Evolutionary conservation across 1,140 invertebrate genomes (phyloP), one percentile per base, ranked within the genome.

Genomic region (Drosophila rhopaloa): DNA sequence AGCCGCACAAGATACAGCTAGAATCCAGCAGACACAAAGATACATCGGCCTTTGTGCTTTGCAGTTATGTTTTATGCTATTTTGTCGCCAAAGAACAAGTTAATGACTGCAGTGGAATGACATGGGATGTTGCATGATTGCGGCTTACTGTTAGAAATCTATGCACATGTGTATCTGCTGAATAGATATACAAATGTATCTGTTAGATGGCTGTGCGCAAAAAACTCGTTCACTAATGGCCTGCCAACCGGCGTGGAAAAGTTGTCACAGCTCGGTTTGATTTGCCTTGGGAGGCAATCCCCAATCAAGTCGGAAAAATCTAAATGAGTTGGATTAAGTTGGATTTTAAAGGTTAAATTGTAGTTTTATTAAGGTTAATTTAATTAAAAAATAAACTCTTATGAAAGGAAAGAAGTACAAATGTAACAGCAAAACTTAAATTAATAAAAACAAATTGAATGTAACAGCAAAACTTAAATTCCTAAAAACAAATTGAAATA

Each of bases 201-300:
- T 54, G 53, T 29, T 32, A 11, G 9, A 19, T 16, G 13, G 27
- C 24, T 44, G 58, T 9, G 50, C 50, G 32, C 32, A 53, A 40
- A 40, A 76, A 81, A 81, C 78, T 76, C 53, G 71, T 81, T 81
- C 44, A 44, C 78, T 81, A 81, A 81, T 80, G 78, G 67, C 59
- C 65, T 71, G 78, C 75, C 78, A 75, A 70, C 54, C 41, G 14
- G 53, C 40, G 43, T 19, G 41, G 38, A 38, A 54, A 74, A 57
- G 66, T 56, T 68, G 66, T 56, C 63, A 68, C 29, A 24, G 41
- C 19, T 19, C 38, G 19, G 8, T 44, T 44, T 44, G 19, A 44
- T 54, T 44, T 41, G 65, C 66, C 67, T 41, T 41, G 14, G 67
- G 67, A 47, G 38, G 48, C 9, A 41, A 43, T 41, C 38, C 38